These are phyloP conservation scores for Bembecia ichneumoniformis DNA, from an alignment of 2,888 invertebrate species.

Conservation along the genomic window DNA sequence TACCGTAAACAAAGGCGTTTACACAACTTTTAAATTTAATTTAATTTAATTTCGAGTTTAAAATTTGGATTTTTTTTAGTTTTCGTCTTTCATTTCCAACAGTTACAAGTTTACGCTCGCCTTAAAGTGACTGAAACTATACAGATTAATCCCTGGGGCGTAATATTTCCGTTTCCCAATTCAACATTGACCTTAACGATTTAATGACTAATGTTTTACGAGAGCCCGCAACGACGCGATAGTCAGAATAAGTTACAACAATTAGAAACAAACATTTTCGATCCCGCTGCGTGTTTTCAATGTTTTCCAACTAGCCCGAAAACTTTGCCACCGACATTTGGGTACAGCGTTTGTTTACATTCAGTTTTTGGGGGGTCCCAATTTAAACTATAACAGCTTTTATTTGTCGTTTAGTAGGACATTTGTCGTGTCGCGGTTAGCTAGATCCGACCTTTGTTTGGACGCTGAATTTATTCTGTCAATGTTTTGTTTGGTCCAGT, in stretches of 20 bases:
- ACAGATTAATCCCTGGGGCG: background rate
- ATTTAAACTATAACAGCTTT: conserved; percentile 68
- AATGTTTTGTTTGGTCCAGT: conserved; percentile 37
- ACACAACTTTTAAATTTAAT: too few species aligned
- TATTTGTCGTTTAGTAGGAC: conserved; percentile 67
- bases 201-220: conserved; percentile 6
- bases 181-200: background rate
- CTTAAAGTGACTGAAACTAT: background rate
- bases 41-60: too few species aligned
- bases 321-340: conserved; percentile 46
- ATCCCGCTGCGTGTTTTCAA: conserved; percentile 46
- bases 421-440: conserved; percentile 51
- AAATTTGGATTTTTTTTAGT: too few species aligned
- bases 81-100: too few species aligned
- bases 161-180: background rate
- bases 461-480: conserved; percentile 42
- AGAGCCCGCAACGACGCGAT: conserved; percentile 12
- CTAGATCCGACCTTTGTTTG: conserved; percentile 51
- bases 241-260: conserved; percentile 37
- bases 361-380: conserved; percentile 61
- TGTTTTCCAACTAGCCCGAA: conserved; percentile 48
- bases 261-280: conserved; percentile 43
- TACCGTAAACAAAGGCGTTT: too few species aligned
- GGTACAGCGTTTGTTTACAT: conserved; percentile 56
- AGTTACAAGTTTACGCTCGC: too few species aligned